Evolutionary conservation across 2,888 invertebrate species (phyloP).

Genomic region (Cecidostiba fungosa): DNA sequence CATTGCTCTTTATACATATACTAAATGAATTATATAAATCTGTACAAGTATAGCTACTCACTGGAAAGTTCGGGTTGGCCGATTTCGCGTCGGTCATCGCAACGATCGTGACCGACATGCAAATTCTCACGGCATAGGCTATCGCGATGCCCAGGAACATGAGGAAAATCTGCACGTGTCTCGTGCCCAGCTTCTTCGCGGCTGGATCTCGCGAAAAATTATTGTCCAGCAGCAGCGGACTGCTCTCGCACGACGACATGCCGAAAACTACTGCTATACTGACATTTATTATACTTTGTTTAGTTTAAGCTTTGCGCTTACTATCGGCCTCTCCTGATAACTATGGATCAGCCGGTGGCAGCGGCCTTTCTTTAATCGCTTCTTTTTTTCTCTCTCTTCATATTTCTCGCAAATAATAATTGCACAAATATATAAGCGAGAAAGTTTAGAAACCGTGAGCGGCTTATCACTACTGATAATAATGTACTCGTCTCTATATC

Average conservation of each 20-base stretch:
- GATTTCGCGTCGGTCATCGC: slow-evolving; percentile 79
- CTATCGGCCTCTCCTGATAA: too few relatives aligned
- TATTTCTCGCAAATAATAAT: too few relatives aligned
- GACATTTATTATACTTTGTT: slow-evolving; percentile 8
- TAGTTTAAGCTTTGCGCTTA: not conserved
- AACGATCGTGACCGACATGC: slow-evolving; percentile 82
- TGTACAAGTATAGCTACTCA: not conserved
- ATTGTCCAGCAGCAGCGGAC: slow-evolving; percentile 21
- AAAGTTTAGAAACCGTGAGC: too few relatives aligned
- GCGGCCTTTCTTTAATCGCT: too few relatives aligned
- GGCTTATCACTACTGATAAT: too few relatives aligned
- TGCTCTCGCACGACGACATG: slow-evolving; percentile 38
- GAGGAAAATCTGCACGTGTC: slow-evolving; percentile 82
- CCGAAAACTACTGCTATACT: not conserved
- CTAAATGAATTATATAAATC: not conserved
- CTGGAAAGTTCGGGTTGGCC: slow-evolving; percentile 47
- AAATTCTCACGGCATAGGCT: slow-evolving; percentile 81
- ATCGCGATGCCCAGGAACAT: slow-evolving; percentile 81
- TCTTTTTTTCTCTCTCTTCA: too few relatives aligned
- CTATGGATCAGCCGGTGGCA: too few relatives aligned
- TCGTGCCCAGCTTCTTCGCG: slow-evolving; percentile 78
- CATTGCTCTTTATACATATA: too few relatives aligned
- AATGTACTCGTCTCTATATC: too few relatives aligned
- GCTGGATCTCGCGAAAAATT: not conserved
- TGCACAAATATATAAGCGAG: too few relatives aligned